Evolutionary conservation across 2,888 invertebrate genomes (phyloP).

Genomic region (Scaptomyza caliginosa): DNA sequence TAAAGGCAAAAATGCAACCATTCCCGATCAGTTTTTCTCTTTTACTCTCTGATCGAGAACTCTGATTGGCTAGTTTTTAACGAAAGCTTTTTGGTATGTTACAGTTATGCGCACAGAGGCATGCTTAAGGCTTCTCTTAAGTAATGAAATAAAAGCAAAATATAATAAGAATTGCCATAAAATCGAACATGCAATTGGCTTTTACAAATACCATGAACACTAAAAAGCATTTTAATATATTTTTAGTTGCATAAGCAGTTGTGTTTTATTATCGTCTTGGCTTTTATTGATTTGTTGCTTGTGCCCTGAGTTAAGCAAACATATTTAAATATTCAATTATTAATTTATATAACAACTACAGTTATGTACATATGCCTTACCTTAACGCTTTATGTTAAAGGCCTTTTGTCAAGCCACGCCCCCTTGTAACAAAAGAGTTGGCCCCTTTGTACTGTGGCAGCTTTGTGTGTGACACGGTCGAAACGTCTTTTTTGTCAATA

Average conservation of each 20-base stretch:
- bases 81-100: too few species aligned
- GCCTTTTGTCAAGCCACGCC: constrained; percentile 12
- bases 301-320: constrained; percentile 13
- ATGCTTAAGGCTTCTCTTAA: too few species aligned
- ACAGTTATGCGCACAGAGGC: too few species aligned
- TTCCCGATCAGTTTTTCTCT: too few species aligned
- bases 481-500: constrained; percentile 79
- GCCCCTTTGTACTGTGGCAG: constrained; percentile 42
- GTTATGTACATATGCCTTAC: constrained; percentile 8
- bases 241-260: constrained; percentile 2
- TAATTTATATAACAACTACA: constrained; percentile 53
- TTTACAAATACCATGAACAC: background rate
- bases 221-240: background rate
- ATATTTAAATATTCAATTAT: constrained; percentile 62
- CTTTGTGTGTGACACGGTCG: constrained; percentile 44
- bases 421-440: constrained; percentile 25
- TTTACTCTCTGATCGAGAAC: too few species aligned
- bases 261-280: background rate
- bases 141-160: too few species aligned
- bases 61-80: too few species aligned
- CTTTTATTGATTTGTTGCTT: background rate
- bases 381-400: constrained; percentile 2
- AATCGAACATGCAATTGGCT: too few species aligned
- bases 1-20: too few species aligned
- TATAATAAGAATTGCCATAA: too few species aligned